Evolutionary conservation across 2,797 vertebrate species (phyloP), one percentile per base, ranked within the genome.

Genomic region (Chiloscyllium punctatum): DNA sequence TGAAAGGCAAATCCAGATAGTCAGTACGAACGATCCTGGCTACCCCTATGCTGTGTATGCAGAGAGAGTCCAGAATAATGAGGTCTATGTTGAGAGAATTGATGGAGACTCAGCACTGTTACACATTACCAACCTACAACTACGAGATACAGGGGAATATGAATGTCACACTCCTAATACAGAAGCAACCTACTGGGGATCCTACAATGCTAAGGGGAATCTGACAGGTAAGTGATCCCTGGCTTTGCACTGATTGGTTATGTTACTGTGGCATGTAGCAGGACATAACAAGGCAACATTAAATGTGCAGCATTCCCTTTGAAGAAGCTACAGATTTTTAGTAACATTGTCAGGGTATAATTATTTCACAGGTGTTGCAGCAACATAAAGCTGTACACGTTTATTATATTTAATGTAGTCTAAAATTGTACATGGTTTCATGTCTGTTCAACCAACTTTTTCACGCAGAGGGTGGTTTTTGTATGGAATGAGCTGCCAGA

Each of bases 171-270:
- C 97, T 0, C 97, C 97, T 94, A 97, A 96, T 96, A 97, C 97
- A 0, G 97, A 97, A 0, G 96, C 97, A 69, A 96, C 96, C 0
- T 98, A 97, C 96, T 97, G 97, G 0, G 97, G 98, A 66, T 98
- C 97, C 79, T 98, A 98, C 97, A 98, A 97, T 15, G 97, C 98
- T 96, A 98, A 98, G 97, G 97, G 97, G 97, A 97, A 97, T 96
- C 96, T 98, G 0, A 96, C 97, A 72, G 98, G 98, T 98, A 97
- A 98, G 97, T 84, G 95, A 62, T 91, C 9, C 0, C 66, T 91
- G 11, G 18, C n/a, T 94, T 71, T 72, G 71, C 94, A 51, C 4
- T 33, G 68, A 51, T 71, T 48, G 4, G 25, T 37, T 74, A 53
- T 77, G 42, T 48, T 77, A 48, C 16, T 74, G 71, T 33, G 8